phyloP scores from a whole-genome alignment of 2,888 invertebrate genomes.

The Marasmarcha lunaedactyla region DNA sequence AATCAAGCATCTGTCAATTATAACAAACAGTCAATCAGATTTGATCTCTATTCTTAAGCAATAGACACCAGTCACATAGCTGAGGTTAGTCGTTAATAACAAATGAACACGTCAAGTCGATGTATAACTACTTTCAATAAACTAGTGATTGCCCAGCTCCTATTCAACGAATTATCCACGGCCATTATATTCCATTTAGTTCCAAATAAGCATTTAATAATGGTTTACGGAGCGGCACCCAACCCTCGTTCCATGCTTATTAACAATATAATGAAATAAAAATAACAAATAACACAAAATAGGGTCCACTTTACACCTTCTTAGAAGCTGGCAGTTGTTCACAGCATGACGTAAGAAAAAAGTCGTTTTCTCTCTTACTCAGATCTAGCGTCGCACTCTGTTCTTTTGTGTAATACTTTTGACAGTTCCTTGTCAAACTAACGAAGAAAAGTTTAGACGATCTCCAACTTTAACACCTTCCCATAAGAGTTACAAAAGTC shows the following conservation, averaged over 20 bases:
- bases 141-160: conserved; percentile 47
- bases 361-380: conserved; percentile 31
- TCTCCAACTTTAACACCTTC: conserved; percentile 16
- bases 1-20: conserved; percentile 14
- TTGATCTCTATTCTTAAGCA: neutral
- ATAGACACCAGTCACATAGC: neutral
- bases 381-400: conserved; percentile 30
- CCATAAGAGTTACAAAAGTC: conserved; percentile 5
- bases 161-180: conserved; percentile 59
- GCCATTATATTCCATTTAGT: conserved; percentile 70
- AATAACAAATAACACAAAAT: conserved; percentile 60
- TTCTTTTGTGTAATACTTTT: conserved; percentile 29
- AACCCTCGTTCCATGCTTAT: conserved; percentile 62
- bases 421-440: conserved; percentile 11
- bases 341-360: conserved; percentile 30
- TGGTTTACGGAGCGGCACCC: conserved; percentile 46
- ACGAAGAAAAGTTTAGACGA: conserved; percentile 24
- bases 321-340: conserved; percentile 59
- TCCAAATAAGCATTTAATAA: conserved; percentile 68
- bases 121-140: conserved; percentile 41
- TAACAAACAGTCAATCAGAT: neutral
- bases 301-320: conserved; percentile 68
- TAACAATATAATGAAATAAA: conserved; percentile 71
- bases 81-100: conserved; percentile 20
- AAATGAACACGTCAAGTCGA: conserved; percentile 58